These are phyloP conservation scores for Polydesmus complanatus DNA, from an alignment of 2,888 invertebrate genomes.

Conservation along the genomic window DNA sequence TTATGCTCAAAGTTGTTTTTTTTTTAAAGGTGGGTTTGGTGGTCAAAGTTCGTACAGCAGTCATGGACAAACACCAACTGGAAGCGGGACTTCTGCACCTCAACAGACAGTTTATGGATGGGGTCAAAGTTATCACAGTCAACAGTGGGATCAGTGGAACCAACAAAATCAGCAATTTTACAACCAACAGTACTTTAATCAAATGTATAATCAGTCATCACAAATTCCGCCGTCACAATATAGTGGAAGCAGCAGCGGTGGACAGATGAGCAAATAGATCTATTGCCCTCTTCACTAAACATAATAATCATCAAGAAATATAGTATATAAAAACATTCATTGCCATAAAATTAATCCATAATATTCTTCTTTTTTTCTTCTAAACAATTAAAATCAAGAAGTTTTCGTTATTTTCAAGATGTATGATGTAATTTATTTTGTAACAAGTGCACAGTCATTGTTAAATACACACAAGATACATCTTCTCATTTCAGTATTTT, in stretches of 20 bases:
- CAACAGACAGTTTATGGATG: slow-evolving; percentile 9
- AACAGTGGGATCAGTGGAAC: slow-evolving; percentile 19
- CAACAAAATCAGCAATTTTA: slow-evolving; percentile 19
- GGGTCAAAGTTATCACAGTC: slow-evolving; percentile 18
- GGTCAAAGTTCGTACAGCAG: not conserved
- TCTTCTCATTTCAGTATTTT: too few species aligned
- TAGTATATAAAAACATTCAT: not conserved
- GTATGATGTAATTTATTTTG: too few species aligned
- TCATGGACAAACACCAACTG: not conserved
- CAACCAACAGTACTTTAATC: slow-evolving; percentile 17
- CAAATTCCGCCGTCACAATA: slow-evolving; percentile 1
- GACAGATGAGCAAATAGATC: not conserved
- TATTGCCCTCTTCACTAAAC: not conserved
- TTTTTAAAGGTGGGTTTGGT: slow-evolving; percentile 1
- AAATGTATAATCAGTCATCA: slow-evolving; percentile 13
- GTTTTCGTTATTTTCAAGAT: too few species aligned
- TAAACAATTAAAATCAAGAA: too few species aligned
- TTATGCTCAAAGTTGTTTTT: too few species aligned
- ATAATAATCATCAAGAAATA: not conserved
- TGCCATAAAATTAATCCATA: not conserved
- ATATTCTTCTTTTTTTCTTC: too few species aligned
- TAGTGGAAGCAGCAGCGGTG: not conserved
- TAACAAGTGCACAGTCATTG: too few species aligned
- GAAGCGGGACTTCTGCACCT: not conserved
- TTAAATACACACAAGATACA: too few species aligned